A percentile compares a stretch with the other conserved stretches of the same genome.
Evolutionary conservation across 1,140 invertebrate genomes (phyloP).

Genomic region (Meloidogyne hapla): DNA sequence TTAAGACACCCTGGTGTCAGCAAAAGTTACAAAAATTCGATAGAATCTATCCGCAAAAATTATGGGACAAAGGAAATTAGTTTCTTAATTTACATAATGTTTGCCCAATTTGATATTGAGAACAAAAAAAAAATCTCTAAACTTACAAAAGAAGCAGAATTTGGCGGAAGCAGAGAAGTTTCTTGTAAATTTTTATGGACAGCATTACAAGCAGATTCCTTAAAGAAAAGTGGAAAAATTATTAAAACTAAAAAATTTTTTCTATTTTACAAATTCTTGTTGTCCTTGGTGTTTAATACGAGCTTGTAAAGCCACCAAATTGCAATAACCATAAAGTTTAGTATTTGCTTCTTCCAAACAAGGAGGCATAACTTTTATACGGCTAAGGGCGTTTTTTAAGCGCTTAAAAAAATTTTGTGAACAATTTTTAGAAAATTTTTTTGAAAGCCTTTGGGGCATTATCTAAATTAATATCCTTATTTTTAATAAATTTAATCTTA

Average conservation of each 20-base stretch:
- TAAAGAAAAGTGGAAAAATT: background rate
- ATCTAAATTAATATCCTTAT: too few species aligned
- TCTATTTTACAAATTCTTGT: slow-evolving; percentile 28
- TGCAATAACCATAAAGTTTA: slow-evolving; percentile 85
- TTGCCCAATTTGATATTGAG: too few species aligned
- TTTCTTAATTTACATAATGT: too few species aligned
- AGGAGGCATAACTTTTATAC: slow-evolving; percentile 79
- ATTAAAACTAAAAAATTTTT: background rate
- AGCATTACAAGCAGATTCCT: slow-evolving; percentile 10
- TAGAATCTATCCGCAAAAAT: too few species aligned
- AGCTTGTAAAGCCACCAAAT: slow-evolving; percentile 84
- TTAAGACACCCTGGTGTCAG: too few species aligned
- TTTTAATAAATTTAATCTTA: background rate
- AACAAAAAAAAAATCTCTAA: background rate
- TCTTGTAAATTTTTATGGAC: slow-evolving; percentile 7
- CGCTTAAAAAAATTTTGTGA: slow-evolving; percentile 70
- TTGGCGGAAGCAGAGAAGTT: background rate
- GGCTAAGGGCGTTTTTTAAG: slow-evolving; percentile 80
- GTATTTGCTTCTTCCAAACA: slow-evolving; percentile 84
- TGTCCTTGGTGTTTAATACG: slow-evolving; percentile 79
- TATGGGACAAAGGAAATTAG: too few species aligned
- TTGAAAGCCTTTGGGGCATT: too few species aligned
- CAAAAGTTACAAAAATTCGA: too few species aligned
- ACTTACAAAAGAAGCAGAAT: slow-evolving; percentile 19
- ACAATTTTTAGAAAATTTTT: background rate